Base-by-base conservation (phyloP, 2,797 vertebrate species). In the Zenarchopterus dispar region DNA sequence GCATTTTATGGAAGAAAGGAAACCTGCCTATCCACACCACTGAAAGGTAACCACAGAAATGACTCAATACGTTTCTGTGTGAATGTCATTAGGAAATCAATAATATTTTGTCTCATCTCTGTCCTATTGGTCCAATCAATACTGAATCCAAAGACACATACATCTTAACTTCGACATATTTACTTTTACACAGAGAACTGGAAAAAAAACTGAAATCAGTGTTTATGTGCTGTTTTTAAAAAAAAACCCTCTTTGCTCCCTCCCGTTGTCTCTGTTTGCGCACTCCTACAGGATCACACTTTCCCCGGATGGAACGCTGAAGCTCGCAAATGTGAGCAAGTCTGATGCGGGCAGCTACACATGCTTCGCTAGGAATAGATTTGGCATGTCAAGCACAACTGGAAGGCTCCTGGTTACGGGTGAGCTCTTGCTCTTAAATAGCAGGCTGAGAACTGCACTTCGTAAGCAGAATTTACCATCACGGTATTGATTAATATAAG, bases 1-100 rank as follows among this genome's bases (percentile, higher is more conserved):
- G 87, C 68, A 94, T 92, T 62, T 89, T 93, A 67, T 98, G 97
- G 97, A 97, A 94, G 93, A 98, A 96, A 90, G 96, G 94, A 82
- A 94, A 94, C 78, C 87, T 92, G 81, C 89, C 92, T 6, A 90
- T 98, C 48, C 96, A 91, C 51, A 94, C 94, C 84, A 95, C 88
- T 51, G 94, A 95, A 86, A 97, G 96, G 96, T 97, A 93, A 56
- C 16, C 39, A 61, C 46, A 48, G 8, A 44, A 52, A 67, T 21
- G 4, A 33, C 24, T 45, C 6, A 24, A 21, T 18, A 24, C 24
- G 24, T 42, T 44, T 42, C 33, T 19, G 6, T 48, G 18, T 19
- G 21, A n/a, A 48, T 22, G 33, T 42, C 13, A 56, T 31, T 22
- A 21, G 8, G 15, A 36, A 7, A n/a, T 4, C 19, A 51, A 16